phyloP scores from a whole-genome alignment of 2,797 vertebrate genomes.

The Otus scops region DNA sequence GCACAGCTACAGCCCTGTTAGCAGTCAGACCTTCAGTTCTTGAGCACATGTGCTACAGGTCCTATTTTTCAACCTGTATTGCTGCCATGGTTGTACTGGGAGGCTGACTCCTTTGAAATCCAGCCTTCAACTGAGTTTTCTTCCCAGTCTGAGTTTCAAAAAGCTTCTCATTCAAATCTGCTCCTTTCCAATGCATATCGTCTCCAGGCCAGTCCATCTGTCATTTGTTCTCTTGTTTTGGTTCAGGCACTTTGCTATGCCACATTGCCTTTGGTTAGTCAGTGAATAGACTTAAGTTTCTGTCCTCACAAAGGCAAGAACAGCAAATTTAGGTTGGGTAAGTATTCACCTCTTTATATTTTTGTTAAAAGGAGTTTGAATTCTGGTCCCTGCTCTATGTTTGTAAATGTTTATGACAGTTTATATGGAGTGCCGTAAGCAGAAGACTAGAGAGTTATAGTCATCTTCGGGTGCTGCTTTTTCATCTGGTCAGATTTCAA shows the following conservation, averaged over 20 bases:
- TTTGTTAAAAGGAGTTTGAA: background rate
- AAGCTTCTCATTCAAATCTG: background rate
- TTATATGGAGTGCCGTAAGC: background rate
- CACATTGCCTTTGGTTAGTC: background rate
- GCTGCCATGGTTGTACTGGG: background rate
- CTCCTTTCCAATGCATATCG: background rate
- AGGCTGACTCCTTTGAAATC: background rate
- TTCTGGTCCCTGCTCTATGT: background rate
- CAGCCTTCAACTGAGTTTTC: background rate
- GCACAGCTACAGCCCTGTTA: background rate
- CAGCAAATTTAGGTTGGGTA: background rate
- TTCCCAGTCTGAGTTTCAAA: background rate
- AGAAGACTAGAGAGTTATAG: background rate
- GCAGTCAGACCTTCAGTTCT: background rate
- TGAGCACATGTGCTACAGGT: background rate
- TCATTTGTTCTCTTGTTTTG: background rate
- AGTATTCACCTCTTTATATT: background rate
- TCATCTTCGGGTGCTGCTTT: background rate
- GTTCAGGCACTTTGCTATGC: background rate
- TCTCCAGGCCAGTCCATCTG: background rate
- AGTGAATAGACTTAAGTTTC: background rate
- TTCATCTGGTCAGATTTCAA: background rate
- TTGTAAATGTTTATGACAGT: background rate
- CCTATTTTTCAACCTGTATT: background rate
- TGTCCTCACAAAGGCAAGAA: background rate